Evolutionary conservation across 2,888 invertebrate genomes (phyloP).

Genomic region (Linnaemya vulpina): DNA sequence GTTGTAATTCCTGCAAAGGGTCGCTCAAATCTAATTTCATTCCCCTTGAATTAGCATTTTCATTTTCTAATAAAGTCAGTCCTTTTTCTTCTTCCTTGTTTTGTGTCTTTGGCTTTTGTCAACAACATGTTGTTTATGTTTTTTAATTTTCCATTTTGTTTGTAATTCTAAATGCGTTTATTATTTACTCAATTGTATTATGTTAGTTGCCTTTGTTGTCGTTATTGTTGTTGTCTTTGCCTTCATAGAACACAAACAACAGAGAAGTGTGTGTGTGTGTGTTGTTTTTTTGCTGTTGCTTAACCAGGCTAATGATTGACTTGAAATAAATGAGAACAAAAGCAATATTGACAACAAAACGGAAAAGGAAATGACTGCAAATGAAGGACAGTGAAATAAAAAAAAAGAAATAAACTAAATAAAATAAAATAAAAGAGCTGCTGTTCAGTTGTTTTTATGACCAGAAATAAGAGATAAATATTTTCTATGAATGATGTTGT

Average conservation of each 20-base stretch:
- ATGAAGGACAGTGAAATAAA: conserved; percentile 46
- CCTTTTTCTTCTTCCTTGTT: not conserved
- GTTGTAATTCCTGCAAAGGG: not conserved
- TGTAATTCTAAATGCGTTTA: conserved; percentile 58
- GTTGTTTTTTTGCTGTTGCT: conserved; percentile 36
- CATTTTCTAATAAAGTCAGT: conserved; percentile 30
- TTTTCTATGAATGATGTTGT: conserved; percentile 22
- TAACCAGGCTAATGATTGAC: conserved; percentile 68
- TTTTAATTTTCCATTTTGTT: conserved; percentile 4
- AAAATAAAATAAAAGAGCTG: conserved; percentile 40
- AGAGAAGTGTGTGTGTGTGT: conserved; percentile 38
- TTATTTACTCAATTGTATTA: conserved; percentile 55
- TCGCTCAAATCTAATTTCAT: no score
- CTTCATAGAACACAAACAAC: conserved; percentile 24
- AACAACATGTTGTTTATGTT: not conserved
- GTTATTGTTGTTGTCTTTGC: not conserved
- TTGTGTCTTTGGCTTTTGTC: not conserved
- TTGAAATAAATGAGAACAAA: conserved; percentile 28
- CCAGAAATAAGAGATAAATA: conserved; percentile 21
- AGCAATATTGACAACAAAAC: conserved; percentile 6
- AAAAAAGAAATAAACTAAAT: no score
- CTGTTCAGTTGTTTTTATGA: conserved; percentile 45
- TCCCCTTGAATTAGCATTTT: not conserved
- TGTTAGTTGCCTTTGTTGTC: not conserved
- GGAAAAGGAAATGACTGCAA: conserved; percentile 46